A percentile compares a stretch with the other conserved stretches of the same genome.
phyloP scores from a whole-genome alignment of 2,888 invertebrate species.

The Charanyca ferruginea region DNA sequence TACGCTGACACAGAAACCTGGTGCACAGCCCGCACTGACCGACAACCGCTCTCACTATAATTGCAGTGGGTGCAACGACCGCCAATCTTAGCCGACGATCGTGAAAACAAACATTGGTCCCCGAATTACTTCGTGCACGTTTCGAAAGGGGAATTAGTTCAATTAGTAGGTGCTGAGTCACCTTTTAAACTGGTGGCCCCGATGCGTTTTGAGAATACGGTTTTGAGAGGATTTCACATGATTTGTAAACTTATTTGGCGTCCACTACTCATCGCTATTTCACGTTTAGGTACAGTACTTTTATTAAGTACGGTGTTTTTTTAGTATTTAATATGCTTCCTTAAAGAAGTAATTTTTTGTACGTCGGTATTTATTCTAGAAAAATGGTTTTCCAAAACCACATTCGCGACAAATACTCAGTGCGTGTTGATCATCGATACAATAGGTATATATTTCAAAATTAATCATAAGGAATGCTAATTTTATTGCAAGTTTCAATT shows the following conservation, averaged over 20 bases:
- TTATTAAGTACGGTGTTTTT: constrained; percentile 5
- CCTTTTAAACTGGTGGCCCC: constrained; percentile 3
- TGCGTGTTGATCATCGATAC: not conserved
- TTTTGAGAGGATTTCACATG: not conserved
- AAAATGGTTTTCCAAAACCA: not conserved
- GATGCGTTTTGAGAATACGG: too few species aligned
- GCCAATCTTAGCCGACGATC: constrained; percentile 67
- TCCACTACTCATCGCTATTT: not conserved
- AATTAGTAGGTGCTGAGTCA: constrained; percentile 27
- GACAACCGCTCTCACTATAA: constrained; percentile 74
- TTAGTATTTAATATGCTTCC: constrained; percentile 2
- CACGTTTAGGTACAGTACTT: constrained; percentile 14
- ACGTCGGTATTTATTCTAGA: too few species aligned
- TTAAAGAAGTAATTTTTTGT: too few species aligned
- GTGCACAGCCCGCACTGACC: constrained; percentile 73
- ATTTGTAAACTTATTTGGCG: not conserved
- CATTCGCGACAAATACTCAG: too few species aligned
- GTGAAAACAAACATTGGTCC: constrained; percentile 66
- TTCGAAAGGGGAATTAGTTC: constrained; percentile 25
- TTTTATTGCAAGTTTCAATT: too few species aligned
- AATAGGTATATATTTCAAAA: too few species aligned
- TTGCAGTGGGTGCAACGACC: constrained; percentile 78
- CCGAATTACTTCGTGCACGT: constrained; percentile 58
- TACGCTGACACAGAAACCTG: constrained; percentile 83
- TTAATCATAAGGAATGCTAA: too few species aligned